These are phyloP conservation scores for Esox lucius DNA, from an alignment of 2,797 vertebrate genomes.

Conservation along the genomic window DNA sequence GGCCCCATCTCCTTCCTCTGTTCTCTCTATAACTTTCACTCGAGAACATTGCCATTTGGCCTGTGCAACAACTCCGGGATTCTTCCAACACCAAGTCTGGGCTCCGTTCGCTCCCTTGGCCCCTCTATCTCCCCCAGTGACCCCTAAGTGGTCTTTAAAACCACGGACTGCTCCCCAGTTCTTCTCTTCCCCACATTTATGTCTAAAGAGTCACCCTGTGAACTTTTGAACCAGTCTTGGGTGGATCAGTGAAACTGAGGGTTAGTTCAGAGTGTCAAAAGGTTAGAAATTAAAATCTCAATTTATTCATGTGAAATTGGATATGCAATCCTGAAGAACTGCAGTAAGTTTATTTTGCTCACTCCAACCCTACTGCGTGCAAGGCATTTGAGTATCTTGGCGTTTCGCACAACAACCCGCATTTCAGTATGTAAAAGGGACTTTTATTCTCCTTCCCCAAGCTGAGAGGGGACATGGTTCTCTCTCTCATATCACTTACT, in stretches of 20 bases:
- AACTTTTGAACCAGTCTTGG: slow-evolving; percentile 26
- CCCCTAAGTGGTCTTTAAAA: slow-evolving; percentile 37
- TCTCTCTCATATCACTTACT: too few species aligned
- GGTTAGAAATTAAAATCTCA: slow-evolving; percentile 7
- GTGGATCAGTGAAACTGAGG: slow-evolving; percentile 6
- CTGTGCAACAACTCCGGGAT: slow-evolving; percentile 21
- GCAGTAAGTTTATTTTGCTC: background rate
- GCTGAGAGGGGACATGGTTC: too few species aligned
- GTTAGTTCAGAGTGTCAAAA: background rate
- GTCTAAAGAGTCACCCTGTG: slow-evolving; percentile 29
- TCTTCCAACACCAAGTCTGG: slow-evolving; percentile 63
- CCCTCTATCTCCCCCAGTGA: slow-evolving; percentile 27
- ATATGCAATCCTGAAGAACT: slow-evolving; percentile 26
- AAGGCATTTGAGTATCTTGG: background rate
- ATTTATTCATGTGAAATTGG: slow-evolving; percentile 23
- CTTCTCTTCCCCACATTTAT: background rate
- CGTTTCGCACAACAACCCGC: background rate
- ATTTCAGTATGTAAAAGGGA: too few species aligned
- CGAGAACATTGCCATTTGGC: slow-evolving; percentile 57
- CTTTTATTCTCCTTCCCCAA: too few species aligned
- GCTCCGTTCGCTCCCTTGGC: slow-evolving; percentile 25
- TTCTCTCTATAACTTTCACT: slow-evolving; percentile 41
- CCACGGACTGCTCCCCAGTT: slow-evolving; percentile 13
- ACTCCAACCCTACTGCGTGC: background rate
- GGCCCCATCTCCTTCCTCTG: slow-evolving; percentile 26